Conservation (phyloP, 2,888 invertebrate genomes). For the Heliconius ismenius region DNA sequence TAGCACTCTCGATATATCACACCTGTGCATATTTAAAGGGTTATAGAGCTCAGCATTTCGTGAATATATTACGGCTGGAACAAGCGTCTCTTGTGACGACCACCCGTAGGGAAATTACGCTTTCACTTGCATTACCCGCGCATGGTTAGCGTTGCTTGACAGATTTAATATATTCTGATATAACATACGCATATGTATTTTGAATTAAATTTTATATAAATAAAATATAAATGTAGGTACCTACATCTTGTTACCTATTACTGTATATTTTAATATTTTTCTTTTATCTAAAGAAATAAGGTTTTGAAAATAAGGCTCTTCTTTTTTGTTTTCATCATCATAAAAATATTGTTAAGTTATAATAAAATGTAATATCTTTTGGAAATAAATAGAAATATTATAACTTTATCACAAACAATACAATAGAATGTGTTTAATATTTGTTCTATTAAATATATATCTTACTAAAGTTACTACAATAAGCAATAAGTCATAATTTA, state of each 20-base stretch:
- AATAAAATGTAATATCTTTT: too few species aligned
- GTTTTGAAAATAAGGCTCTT: background rate
- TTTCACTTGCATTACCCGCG: conserved; percentile 31
- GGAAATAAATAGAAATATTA: background rate
- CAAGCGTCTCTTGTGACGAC: conserved; percentile 31
- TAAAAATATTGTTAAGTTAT: background rate
- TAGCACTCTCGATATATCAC: conserved; percentile 13
- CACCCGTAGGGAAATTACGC: conserved; percentile 40
- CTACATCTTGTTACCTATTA: background rate
- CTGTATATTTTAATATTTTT: background rate
- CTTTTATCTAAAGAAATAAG: background rate
- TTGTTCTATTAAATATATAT: background rate
- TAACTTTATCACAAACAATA: background rate
- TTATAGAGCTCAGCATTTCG: conserved; percentile 20
- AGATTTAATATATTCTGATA: conserved; percentile 29
- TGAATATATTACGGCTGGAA: conserved; percentile 28
- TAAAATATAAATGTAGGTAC: background rate
- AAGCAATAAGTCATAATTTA: background rate
- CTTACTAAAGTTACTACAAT: background rate
- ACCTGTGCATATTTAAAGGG: conserved; percentile 19
- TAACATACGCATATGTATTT: conserved; percentile 2
- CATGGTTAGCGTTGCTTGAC: conserved; percentile 27
- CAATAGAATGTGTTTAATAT: background rate
- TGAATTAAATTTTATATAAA: background rate
- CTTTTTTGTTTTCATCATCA: background rate